Conservation (phyloP, 2,888 invertebrate genomes). For the Scaptomyza reducta region DNA sequence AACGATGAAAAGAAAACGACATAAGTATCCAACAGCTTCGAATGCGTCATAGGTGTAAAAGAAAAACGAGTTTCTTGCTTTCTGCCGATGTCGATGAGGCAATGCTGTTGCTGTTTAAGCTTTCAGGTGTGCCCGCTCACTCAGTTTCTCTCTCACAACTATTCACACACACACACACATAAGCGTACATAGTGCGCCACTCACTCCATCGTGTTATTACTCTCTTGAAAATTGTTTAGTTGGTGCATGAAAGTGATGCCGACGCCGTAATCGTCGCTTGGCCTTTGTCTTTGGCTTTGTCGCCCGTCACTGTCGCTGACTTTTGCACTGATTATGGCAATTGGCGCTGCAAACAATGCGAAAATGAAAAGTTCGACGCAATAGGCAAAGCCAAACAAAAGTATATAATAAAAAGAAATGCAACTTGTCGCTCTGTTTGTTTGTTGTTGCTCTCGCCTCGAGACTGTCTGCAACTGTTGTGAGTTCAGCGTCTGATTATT, state of each 20-base stretch:
- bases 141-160: constrained; percentile 16
- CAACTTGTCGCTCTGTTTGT: constrained; percentile 41
- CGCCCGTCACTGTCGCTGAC: constrained; percentile 32
- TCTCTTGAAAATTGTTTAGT: constrained; percentile 11
- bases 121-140: constrained; percentile 61
- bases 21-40: constrained; percentile 27
- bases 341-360: constrained; percentile 75
- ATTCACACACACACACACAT: not conserved
- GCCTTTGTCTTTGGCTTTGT: constrained; percentile 70
- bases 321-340: constrained; percentile 80
- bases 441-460: constrained; percentile 60
- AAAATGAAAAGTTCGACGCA: constrained; percentile 64
- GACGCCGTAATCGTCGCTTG: constrained; percentile 65
- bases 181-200: constrained; percentile 4
- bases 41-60: constrained; percentile 71
- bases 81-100: constrained; percentile 55
- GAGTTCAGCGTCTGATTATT: constrained; percentile 77
- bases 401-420: constrained; percentile 62
- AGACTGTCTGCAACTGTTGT: constrained; percentile 60
- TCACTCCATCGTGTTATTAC: constrained; percentile 1
- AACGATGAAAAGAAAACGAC: constrained; percentile 20
- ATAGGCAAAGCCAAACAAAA: constrained; percentile 65
- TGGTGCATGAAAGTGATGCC: constrained; percentile 67
- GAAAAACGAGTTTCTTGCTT: constrained; percentile 57
- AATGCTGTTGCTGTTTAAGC: constrained; percentile 61